Base-by-base conservation (phyloP, 2,888 invertebrate genomes). In the Coecobrya sp. region DNA sequence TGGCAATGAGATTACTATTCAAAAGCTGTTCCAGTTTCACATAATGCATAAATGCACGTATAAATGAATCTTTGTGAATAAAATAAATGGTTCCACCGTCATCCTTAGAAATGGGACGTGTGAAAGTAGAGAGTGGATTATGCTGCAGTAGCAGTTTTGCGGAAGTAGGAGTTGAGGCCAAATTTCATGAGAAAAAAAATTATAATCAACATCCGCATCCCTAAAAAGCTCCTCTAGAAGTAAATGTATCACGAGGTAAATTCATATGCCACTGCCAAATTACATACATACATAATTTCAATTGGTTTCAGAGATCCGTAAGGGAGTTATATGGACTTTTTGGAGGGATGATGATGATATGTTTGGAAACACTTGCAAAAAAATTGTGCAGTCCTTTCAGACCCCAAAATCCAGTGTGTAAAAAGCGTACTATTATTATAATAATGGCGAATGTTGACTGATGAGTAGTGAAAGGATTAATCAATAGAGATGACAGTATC, bases 391-490 rank as follows among this genome's bases (percentile, higher is more conserved):
- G 45, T 42, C 13, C 13, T 76, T 13, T 49, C n/a, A 49, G 25
- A 30, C 2, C n/a, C 11, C 42, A 45, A 76, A 22, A 76, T 8
- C 19, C 45, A 45, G 10, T 19, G 19, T 13, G 16, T 25, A 16
- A 22, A 19, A 2, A 62, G 1, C 62, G 0, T 25, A 68, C n/a
- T 19, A 22, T 22, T 62, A 30, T 27, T 30, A 30, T 19, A 16
- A 30, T 68, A 16, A 16, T 68, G 25, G 13, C 68, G 30, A 16
- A 68, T 13, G n/a, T 10, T 19, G 70, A 49, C 76, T 76, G 76
- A 76, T 76, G 76, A 76, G 45, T 25, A 49, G 76, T 42, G 76
- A 76, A 76, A 76, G 45, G 76, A 76, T 45, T 76, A 49, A 76
- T 76, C 76, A 76, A 22, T 45, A 42, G 36, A 62, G 45, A 76